phyloP scores from a whole-genome alignment of 1,140 invertebrate species.

The Aphis craccivora region DNA sequence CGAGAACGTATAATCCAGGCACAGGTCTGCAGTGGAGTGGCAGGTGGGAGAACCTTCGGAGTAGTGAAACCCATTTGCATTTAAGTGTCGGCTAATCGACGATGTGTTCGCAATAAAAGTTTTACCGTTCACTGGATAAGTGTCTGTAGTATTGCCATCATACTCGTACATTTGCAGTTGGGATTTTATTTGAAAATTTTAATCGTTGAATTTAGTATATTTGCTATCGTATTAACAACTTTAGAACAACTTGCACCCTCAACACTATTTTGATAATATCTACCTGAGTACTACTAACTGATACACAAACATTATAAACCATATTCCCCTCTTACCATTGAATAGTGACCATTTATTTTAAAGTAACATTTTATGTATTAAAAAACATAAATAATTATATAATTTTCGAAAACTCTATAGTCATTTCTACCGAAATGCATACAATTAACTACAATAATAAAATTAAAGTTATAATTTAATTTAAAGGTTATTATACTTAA shows the following conservation, averaged over 20 bases:
- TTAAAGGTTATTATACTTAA: not conserved
- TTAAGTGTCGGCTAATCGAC: conserved; percentile 37
- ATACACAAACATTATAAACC: not conserved
- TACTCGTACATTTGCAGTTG: not conserved
- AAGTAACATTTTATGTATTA: not conserved
- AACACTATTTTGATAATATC: not conserved
- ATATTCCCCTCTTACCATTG: not conserved
- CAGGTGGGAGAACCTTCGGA: not conserved
- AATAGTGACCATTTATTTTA: not conserved
- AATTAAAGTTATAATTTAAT: not conserved
- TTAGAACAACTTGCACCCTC: not conserved
- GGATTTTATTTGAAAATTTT: conserved; percentile 27
- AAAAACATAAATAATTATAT: not conserved
- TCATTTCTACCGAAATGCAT: not conserved
- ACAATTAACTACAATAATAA: not conserved
- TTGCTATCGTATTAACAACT: not conserved
- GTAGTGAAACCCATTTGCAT: conserved; percentile 34
- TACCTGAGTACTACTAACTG: not conserved
- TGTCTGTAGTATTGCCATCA: not conserved
- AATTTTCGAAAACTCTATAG: not conserved
- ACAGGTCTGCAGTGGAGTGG: not conserved
- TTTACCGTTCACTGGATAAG: conserved; percentile 18
- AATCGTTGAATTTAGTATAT: conserved; percentile 18
- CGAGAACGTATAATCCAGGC: conserved; percentile 33
- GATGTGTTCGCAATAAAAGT: conserved; percentile 40